Conservation (phyloP, 92 coral and sea anemone genomes). For the Blastomussa wellsi region DNA sequence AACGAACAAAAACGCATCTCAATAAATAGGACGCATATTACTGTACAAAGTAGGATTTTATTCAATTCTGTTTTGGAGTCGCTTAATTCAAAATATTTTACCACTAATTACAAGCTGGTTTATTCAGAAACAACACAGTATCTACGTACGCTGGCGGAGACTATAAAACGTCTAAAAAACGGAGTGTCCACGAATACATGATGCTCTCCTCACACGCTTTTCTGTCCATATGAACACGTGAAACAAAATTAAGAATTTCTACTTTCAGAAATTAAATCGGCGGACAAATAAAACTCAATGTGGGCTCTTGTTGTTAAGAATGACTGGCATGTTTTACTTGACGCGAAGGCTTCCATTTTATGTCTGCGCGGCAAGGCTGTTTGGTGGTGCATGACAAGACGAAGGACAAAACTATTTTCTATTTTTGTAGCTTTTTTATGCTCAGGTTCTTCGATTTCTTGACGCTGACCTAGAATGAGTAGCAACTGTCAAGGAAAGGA, state of each 20-base stretch:
- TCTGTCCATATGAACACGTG: background rate
- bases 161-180: conserved; percentile 18
- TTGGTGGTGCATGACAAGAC: background rate
- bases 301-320: background rate
- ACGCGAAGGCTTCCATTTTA: background rate
- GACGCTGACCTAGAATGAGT: conserved; percentile 43
- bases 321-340: background rate
- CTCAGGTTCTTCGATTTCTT: conserved; percentile 42
- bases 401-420: background rate
- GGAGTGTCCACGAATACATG: background rate
- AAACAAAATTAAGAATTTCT: conserved; percentile 2
- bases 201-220: background rate
- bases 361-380: conserved; percentile 3
- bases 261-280: background rate
- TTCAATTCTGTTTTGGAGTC: background rate
- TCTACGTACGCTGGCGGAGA: background rate
- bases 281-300: conserved; percentile 15
- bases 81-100: conserved; percentile 20
- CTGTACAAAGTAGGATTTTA: conserved; percentile 26
- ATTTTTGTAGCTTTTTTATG: background rate
- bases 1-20: background rate
- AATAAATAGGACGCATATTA: background rate
- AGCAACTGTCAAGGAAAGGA: conserved; percentile 33
- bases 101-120: background rate
- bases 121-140: background rate